Percentiles rank a stretch among this genome's conserved stretches.
These are phyloP conservation scores for Falco columbarius DNA, from an alignment of 2,797 vertebrate species.

Conservation along the genomic window DNA sequence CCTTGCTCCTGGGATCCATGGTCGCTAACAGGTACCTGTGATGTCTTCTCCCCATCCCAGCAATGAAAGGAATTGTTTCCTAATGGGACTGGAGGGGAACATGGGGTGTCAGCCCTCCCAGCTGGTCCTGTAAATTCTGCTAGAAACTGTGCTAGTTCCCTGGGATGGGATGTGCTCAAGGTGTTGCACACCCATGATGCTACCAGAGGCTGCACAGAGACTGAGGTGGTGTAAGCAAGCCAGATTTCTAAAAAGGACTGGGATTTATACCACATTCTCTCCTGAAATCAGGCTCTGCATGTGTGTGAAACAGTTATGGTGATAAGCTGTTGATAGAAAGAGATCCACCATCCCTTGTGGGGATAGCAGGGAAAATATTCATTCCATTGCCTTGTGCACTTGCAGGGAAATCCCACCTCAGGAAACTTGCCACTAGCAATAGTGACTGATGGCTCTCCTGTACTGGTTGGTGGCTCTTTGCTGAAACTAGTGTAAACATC, in stretches of 20 bases:
- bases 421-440: constrained; percentile 17
- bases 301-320: not conserved
- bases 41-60: not conserved
- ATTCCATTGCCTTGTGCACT: not conserved
- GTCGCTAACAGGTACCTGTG: not conserved
- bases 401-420: constrained; percentile 12
- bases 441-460: constrained; percentile 5
- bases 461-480: not conserved
- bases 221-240: not conserved
- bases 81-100: not conserved
- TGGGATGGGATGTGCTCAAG: not conserved
- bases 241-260: not conserved
- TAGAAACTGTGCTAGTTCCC: not conserved
- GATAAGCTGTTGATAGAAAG: not conserved
- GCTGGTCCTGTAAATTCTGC: not conserved
- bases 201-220: not conserved
- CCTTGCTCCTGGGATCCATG: not conserved
- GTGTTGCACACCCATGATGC: not conserved
- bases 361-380: not conserved
- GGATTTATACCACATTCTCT: not conserved
- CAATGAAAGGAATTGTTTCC: not conserved
- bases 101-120: not conserved
- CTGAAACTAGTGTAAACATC: constrained; percentile 16
- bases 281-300: not conserved
- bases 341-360: not conserved